Conservation (phyloP, 1,140 invertebrate species). For the Chrysomallon squamiferum region DNA sequence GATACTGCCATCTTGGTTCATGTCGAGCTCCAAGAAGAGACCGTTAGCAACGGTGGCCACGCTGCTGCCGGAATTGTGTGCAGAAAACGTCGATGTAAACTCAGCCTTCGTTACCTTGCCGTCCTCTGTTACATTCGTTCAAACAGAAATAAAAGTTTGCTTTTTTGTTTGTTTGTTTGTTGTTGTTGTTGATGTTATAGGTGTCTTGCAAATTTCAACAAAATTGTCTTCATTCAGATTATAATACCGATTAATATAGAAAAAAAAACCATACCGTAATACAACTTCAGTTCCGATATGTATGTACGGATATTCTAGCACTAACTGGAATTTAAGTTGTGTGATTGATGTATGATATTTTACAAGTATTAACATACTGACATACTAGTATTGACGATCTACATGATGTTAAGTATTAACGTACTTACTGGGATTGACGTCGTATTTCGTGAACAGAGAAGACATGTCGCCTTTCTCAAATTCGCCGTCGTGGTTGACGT, state of each 20-base stretch:
- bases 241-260: too few relatives aligned
- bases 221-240: too few relatives aligned
- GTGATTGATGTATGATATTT: too few relatives aligned
- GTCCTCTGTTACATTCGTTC: conserved; percentile 12
- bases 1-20: conserved; percentile 12
- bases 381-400: too few relatives aligned
- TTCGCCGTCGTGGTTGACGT: neutral
- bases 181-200: neutral
- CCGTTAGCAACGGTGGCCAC: conserved; percentile 14
- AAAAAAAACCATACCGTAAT: too few relatives aligned
- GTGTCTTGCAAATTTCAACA: too few relatives aligned
- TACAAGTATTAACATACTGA: too few relatives aligned
- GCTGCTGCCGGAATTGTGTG: neutral
- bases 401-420: too few relatives aligned
- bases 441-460: conserved; percentile 1
- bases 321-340: too few relatives aligned
- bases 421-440: neutral
- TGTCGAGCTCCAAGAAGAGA: conserved; percentile 24
- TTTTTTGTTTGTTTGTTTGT: neutral
- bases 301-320: too few relatives aligned
- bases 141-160: too few relatives aligned
- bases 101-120: conserved; percentile 10
- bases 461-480: conserved; percentile 3
- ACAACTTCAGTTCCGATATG: too few relatives aligned
- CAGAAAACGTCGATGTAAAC: conserved; percentile 12